A percentile compares a stretch with the other conserved stretches of the same genome.
Evolutionary conservation across 2,888 invertebrate species (phyloP).

Genomic region (Uropetala carovei): DNA sequence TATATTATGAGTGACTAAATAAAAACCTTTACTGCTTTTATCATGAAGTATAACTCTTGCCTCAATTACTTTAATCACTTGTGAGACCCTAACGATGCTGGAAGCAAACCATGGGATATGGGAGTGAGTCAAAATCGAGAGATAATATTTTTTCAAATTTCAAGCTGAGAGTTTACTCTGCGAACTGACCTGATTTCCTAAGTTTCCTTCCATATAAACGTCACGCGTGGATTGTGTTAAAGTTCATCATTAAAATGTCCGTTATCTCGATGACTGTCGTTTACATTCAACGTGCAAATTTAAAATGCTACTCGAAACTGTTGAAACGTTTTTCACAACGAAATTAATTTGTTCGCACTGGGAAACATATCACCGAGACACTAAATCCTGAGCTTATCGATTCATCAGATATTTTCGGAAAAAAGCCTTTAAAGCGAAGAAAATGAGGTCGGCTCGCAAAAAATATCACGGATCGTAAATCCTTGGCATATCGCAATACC

Average conservation of each 20-base stretch:
- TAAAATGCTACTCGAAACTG: neutral
- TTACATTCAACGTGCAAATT: neutral
- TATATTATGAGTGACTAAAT: no score
- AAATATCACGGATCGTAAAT: neutral
- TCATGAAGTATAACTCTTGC: neutral
- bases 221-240: neutral
- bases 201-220: neutral
- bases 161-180: neutral
- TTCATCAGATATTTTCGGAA: neutral
- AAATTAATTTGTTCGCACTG: neutral
- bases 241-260: neutral
- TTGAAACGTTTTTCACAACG: neutral
- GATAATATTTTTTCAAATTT: neutral
- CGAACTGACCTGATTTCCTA: neutral
- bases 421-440: neutral
- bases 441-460: neutral
- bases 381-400: neutral
- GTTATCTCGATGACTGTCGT: neutral
- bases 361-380: neutral
- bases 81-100: neutral
- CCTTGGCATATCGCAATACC: neutral
- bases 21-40: neutral
- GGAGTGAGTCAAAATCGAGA: neutral
- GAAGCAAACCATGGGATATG: neutral
- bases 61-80: conserved; percentile 4